A percentile compares a stretch with the other conserved stretches of the same genome.
Evolutionary conservation across 2,888 invertebrate genomes (phyloP).

Genomic region (Andrena hattorfiana): DNA sequence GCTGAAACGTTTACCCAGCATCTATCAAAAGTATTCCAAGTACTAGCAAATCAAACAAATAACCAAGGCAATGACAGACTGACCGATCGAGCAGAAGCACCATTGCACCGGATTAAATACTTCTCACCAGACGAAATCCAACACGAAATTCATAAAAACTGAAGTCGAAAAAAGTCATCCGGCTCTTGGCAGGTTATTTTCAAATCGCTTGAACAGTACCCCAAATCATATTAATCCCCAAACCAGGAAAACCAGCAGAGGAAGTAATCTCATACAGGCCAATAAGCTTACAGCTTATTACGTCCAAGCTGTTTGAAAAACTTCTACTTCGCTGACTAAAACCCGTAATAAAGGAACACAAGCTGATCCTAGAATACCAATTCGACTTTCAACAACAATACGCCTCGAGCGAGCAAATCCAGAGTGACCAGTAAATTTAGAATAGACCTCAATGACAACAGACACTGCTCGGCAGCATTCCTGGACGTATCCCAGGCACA

Average conservation of each 20-base stretch:
- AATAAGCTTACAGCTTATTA: slow-evolving; percentile 17
- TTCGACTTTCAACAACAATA: slow-evolving; percentile 25
- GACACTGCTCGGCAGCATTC: slow-evolving; percentile 7
- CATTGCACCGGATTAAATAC: slow-evolving; percentile 1
- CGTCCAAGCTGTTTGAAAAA: slow-evolving; percentile 23
- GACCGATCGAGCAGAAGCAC: no score
- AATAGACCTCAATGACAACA: neutral
- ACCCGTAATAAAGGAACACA: neutral
- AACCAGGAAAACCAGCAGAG: slow-evolving; percentile 56
- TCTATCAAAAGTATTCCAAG: slow-evolving; percentile 60
- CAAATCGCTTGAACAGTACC: slow-evolving; percentile 71
- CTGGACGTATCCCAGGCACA: slow-evolving; percentile 19
- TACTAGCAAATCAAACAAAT: slow-evolving; percentile 29
- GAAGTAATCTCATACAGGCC: slow-evolving; percentile 21
- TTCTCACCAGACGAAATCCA: slow-evolving; percentile 30
- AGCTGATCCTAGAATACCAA: slow-evolving; percentile 43
- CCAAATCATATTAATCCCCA: slow-evolving; percentile 56
- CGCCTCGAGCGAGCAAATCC: slow-evolving; percentile 47
- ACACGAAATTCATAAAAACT: slow-evolving; percentile 8
- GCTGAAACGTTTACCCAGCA: slow-evolving; percentile 62
- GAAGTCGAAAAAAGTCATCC: slow-evolving; percentile 56
- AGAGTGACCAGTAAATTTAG: slow-evolving; percentile 54
- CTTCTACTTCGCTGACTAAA: neutral
- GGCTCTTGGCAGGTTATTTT: slow-evolving; percentile 66
- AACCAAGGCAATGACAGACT: slow-evolving; percentile 10